phyloP scores from a whole-genome alignment of 2,113 vertebrate genomes.

The Mormyrus iriodes region DNA sequence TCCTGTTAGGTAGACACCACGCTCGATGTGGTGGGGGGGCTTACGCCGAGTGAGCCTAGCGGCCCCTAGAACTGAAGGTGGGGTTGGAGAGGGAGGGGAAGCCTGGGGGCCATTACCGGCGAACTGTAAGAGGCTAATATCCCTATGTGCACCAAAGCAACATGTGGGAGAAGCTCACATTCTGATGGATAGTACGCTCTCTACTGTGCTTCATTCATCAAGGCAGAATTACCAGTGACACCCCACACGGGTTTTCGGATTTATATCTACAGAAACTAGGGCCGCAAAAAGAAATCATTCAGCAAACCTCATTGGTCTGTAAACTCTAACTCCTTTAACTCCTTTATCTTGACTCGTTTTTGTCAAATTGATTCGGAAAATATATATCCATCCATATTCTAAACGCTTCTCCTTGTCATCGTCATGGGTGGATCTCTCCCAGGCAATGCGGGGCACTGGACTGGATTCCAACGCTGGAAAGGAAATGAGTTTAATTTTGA shows the following conservation, averaged over 20 bases:
- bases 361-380: neutral
- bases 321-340: neutral
- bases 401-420: neutral
- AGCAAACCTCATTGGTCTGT: neutral
- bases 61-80: neutral
- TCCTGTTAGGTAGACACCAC: slow-evolving; percentile 24
- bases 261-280: neutral
- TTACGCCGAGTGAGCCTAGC: neutral
- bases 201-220: neutral
- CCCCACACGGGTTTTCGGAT: neutral
- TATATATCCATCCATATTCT: neutral
- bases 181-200: neutral
- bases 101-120: neutral
- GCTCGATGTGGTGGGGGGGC: neutral
- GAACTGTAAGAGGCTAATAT: neutral
- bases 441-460: neutral
- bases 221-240: neutral
- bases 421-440: neutral
- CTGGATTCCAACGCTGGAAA: neutral
- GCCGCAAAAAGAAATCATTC: neutral
- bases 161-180: neutral
- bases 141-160: neutral
- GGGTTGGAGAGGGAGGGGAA: neutral
- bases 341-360: neutral
- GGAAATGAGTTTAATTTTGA: neutral